phyloP scores from a whole-genome alignment of 2,888 invertebrate genomes.

The Drosophila trichaetosa region DNA sequence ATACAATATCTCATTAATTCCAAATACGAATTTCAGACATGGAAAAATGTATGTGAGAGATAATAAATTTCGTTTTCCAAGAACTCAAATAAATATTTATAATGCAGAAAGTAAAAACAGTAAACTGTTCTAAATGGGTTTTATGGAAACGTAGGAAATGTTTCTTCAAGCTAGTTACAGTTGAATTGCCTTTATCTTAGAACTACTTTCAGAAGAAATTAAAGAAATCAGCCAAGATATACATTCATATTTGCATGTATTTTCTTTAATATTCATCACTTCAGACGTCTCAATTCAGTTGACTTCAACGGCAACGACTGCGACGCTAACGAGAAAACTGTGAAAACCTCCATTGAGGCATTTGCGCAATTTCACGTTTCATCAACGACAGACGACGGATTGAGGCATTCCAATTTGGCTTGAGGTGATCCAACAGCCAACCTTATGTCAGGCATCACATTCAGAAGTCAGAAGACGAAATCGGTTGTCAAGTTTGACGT shows the following conservation, averaged over 20 bases:
- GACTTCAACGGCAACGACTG: slow-evolving; percentile 36
- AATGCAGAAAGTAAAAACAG: not conserved
- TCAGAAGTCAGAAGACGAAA: slow-evolving; percentile 5
- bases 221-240: not conserved
- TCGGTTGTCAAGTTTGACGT: slow-evolving; percentile 27
- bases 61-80: not conserved
- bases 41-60: not conserved
- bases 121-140: not conserved
- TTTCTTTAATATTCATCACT: not conserved
- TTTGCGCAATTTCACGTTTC: slow-evolving; percentile 65
- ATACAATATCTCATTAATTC: not conserved
- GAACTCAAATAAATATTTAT: not conserved
- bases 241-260: not conserved
- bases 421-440: slow-evolving; percentile 22
- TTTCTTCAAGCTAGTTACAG: not conserved
- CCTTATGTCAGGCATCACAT: not conserved
- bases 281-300: slow-evolving; percentile 9
- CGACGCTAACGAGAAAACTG: not conserved
- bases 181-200: not conserved
- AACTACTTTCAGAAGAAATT: not conserved
- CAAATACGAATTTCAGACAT: not conserved
- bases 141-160: not conserved
- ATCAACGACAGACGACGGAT: slow-evolving; percentile 51
- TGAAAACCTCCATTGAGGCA: slow-evolving; percentile 22
- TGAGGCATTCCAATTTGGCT: slow-evolving; percentile 26